Percentiles rank a stretch among this genome's conserved stretches.
These are phyloP conservation scores for Austrofundulus limnaeus DNA, from an alignment of 2,113 vertebrate species.

Conservation along the genomic window DNA sequence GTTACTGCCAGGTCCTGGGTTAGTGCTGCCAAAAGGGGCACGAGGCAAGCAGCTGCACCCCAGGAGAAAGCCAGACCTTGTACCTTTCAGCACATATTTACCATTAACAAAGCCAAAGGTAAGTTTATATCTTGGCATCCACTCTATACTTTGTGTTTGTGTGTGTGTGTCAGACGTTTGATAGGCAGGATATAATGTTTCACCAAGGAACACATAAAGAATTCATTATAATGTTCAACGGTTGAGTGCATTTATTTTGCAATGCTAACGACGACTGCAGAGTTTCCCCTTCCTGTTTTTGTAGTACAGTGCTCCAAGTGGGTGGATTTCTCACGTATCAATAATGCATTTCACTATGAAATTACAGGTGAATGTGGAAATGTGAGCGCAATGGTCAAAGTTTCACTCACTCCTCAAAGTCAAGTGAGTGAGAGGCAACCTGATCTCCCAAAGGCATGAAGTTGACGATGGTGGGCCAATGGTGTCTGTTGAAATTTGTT, in stretches of 20 bases:
- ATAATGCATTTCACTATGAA: slow-evolving; percentile 36
- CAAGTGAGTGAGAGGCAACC: not conserved
- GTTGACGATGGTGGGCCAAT: not conserved
- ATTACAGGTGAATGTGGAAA: slow-evolving; percentile 12
- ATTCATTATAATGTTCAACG: slow-evolving; percentile 40
- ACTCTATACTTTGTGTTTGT: not conserved
- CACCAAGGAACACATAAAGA: slow-evolving; percentile 49
- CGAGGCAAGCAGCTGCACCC: slow-evolving; percentile 59
- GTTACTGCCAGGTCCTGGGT: slow-evolving; percentile 52
- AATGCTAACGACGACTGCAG: slow-evolving; percentile 7
- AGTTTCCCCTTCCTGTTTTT: slow-evolving; percentile 12
- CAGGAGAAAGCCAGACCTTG: slow-evolving; percentile 58
- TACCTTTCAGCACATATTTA: slow-evolving; percentile 41
- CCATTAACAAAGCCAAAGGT: slow-evolving; percentile 54
- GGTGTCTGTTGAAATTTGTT: not conserved
- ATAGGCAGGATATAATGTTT: slow-evolving; percentile 28
- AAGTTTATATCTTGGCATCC: slow-evolving; percentile 54
- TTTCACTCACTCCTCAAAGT: not conserved
- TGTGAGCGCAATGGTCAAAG: slow-evolving; percentile 3
- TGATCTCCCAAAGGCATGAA: not conserved
- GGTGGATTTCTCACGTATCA: slow-evolving; percentile 24
- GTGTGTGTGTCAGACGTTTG: slow-evolving; percentile 19
- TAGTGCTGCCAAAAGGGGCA: slow-evolving; percentile 55
- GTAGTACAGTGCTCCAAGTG: slow-evolving; percentile 3
- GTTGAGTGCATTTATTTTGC: slow-evolving; percentile 42